Percentiles rank a stretch among this genome's conserved stretches.
These are phyloP conservation scores for Vimba vimba DNA, from an alignment of 2,113 vertebrate species.

Conservation along the genomic window DNA sequence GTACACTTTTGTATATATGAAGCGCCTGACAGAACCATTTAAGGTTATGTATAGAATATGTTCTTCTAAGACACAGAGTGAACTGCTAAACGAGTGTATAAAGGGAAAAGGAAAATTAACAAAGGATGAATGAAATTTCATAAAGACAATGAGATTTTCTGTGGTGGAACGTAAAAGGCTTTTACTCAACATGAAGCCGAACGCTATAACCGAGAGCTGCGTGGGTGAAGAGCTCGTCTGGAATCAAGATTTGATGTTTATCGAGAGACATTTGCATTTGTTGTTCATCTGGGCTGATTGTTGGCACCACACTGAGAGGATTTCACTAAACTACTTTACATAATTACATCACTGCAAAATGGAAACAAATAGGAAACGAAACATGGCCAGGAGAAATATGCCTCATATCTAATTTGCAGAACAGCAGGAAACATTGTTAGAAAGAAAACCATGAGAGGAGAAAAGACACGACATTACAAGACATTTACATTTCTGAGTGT, in stretches of 20 bases:
- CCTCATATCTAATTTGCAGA: not conserved
- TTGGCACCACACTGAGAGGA: conserved; percentile 30
- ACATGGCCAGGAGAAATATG: not conserved
- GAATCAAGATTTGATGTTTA: conserved; percentile 35
- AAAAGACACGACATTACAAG: not conserved
- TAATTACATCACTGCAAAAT: conserved; percentile 58
- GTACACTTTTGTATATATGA: too few species aligned
- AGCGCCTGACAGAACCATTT: too few species aligned
- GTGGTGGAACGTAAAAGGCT: not conserved
- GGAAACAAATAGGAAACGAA: conserved; percentile 58
- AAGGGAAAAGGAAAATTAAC: not conserved
- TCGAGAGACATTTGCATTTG: conserved; percentile 19
- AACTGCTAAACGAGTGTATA: not conserved
- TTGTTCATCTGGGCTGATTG: conserved; percentile 22
- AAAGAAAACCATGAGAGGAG: not conserved
- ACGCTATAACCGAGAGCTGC: not conserved
- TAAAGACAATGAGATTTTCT: not conserved
- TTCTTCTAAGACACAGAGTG: not conserved
- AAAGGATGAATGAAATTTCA: not conserved
- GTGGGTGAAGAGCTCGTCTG: not conserved
- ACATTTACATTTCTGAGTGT: not conserved
- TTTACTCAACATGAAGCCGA: not conserved
- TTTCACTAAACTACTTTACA: conserved; percentile 43
- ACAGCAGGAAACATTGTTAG: conserved; percentile 21
- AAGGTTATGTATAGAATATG: too few species aligned